Evolutionary conservation across 2,113 vertebrate species (phyloP), one percentile per base, ranked within the genome.

Genomic region (Syrmaticus mikado): DNA sequence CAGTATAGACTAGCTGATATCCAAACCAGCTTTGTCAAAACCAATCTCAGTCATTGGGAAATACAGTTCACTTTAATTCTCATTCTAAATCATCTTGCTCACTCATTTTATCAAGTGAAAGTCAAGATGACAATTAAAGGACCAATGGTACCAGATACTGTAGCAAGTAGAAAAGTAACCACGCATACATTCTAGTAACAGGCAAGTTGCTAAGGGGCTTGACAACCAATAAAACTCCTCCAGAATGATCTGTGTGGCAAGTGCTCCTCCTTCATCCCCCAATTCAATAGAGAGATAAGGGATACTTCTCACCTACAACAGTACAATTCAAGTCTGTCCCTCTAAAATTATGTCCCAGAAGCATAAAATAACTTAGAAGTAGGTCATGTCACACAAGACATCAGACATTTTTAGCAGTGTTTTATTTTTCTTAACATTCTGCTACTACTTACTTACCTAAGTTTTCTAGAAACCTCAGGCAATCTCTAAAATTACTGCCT

Each of bases 51-150:
- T 83, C 50, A 34, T 20, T 24, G 57, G 66, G 30, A 92, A 92
- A 74, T 87, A 32, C 32, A 60, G 62, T 45, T 91, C 60, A 93
- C 67, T 50, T 34, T 57, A 41, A 25, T 40, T 89, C 10, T 75
- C 82, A 73, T 30, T 55, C 77, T 82, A 84, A 96, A 75, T 75
- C 66, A 79, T 55, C 83, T 90, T 19, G 5, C 10, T 85, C 48
- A 52, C 58, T 5, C 66, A 21, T 81, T 94, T 89, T 85, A 43
- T 60, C 55, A 38, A 46, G 30, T 30, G 48, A 74, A 83, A 95
- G 87, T 41, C 52, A 96, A 94, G 45, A 76, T 19, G 11, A 62
- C 52, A 70, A 86, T 77, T 90, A 85, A 90, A 91, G 79, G 64
- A 93, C 73, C 74, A 71, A 50, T 14, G 34, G 55, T 40, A 87